Evolutionary conservation across 2,888 invertebrate species (phyloP), one percentile per base, ranked within the genome.

Genomic region (Philopedon plagiatum): DNA sequence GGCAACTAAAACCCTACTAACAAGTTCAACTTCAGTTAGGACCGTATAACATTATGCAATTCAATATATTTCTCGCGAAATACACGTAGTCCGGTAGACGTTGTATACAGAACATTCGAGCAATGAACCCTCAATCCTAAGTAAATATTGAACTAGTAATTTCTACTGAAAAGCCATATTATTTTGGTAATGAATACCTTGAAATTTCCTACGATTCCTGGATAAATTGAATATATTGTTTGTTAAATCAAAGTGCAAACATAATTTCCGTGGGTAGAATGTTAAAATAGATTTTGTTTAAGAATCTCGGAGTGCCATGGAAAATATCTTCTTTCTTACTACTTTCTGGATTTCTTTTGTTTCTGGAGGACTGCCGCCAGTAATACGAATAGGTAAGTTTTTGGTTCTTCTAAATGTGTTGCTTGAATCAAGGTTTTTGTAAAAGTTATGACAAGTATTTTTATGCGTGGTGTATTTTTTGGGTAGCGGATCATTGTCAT

Each of bases 331-430:
- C 23, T 75, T 78, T 75, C 73, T 78, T 73, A 61, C 80, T 39
- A 67, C 79, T 62, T 75, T 80, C 71, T 80, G 80, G 77, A 78
- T 77, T 77, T 76, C 78, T 18, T 61, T 80, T 18, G 81, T 76
- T 70, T 78, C 85, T 44, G 86, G 86, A 68, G 88, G 90, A 0
- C 80, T 90, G 65, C 89, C 90, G 73, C 91, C 91, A 51, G 90
- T 91, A 78, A 88, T 91, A 84, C 89, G 90, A 81, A 90, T 91
- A 77, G 91, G 91, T 90, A 81, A 87, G 87, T 75, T 23, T 3
- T 13, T 15, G 1, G 13, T 39, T 39, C 7, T 34, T 8, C 2
- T 11, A 5, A 26, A 26, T 26, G n/a, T 26, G 26, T 5, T 3
- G 7, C 7, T 5, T 26, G 26, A 26, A 26, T 7, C 7, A 5